These are phyloP conservation scores for Meteorus cinctellus DNA, from an alignment of 2,888 invertebrate genomes.

Conservation along the genomic window DNA sequence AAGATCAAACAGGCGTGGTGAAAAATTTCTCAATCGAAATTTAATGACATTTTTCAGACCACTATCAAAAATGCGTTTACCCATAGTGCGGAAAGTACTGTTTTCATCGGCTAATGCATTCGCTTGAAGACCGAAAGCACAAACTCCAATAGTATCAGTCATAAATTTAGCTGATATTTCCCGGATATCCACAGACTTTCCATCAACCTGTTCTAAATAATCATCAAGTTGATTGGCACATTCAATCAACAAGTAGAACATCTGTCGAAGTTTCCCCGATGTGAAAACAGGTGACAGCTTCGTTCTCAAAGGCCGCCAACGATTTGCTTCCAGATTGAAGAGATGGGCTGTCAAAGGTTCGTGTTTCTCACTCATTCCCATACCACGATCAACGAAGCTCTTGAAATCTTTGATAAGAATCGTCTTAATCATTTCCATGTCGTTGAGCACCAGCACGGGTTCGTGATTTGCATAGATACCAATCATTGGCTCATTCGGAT, in stretches of 20 bases:
- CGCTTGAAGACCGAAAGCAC: slow-evolving; percentile 73
- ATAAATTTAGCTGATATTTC: slow-evolving; percentile 71
- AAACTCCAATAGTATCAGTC: slow-evolving; percentile 73
- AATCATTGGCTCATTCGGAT: slow-evolving; percentile 56
- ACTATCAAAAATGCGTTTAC: slow-evolving; percentile 59
- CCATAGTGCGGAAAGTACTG: slow-evolving; percentile 70
- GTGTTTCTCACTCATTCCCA: slow-evolving; percentile 42
- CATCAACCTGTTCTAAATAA: slow-evolving; percentile 34
- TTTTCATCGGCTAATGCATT: slow-evolving; percentile 68
- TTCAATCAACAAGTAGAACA: slow-evolving; percentile 72
- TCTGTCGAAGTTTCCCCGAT: slow-evolving; percentile 74
- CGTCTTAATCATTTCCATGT: slow-evolving; percentile 47
- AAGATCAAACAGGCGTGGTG: slow-evolving; percentile 54
- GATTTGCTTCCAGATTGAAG: slow-evolving; percentile 66
- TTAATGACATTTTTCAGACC: slow-evolving; percentile 33
- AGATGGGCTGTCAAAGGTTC: slow-evolving; percentile 69
- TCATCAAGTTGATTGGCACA: slow-evolving; percentile 63
- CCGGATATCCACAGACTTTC: slow-evolving; percentile 58
- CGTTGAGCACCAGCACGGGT: slow-evolving; percentile 44
- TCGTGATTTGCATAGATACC: slow-evolving; percentile 64
- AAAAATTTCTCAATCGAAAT: slow-evolving; percentile 29
- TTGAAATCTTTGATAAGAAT: slow-evolving; percentile 50
- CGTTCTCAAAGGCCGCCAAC: slow-evolving; percentile 73
- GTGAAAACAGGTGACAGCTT: slow-evolving; percentile 74
- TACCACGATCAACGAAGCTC: slow-evolving; percentile 48